A percentile compares a stretch with the other conserved stretches of the same genome.
These are phyloP conservation scores for Pseudococcus longispinus DNA, from an alignment of 2,888 invertebrate species.

Conservation along the genomic window DNA sequence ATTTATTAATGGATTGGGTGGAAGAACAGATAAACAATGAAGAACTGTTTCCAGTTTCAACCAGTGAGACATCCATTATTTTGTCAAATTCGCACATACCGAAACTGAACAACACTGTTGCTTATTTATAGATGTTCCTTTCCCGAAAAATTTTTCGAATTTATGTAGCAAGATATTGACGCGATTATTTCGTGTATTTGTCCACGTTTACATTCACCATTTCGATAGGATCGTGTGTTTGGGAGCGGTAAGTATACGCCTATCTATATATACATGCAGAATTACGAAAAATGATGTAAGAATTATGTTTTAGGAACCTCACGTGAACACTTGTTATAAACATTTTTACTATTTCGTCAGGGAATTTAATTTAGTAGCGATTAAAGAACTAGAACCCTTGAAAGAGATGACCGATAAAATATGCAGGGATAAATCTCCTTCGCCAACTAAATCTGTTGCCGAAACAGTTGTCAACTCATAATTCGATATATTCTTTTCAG, in stretches of 20 bases:
- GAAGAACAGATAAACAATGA: constrained; percentile 91
- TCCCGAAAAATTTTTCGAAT: constrained; percentile 81
- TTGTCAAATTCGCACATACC: neutral
- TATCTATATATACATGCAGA: no score
- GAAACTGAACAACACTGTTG: neutral
- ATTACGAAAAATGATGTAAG: neutral
- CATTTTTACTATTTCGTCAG: constrained; percentile 92
- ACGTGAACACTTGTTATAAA: constrained; percentile 93
- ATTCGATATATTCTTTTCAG: neutral
- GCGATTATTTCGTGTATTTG: constrained; percentile 86
- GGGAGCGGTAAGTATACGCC: constrained; percentile 76
- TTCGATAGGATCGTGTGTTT: constrained; percentile 87
- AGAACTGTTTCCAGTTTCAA: constrained; percentile 81
- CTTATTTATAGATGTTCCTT: constrained; percentile 74
- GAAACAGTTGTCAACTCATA: neutral
- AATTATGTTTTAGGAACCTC: constrained; percentile 75
- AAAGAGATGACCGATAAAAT: constrained; percentile 77
- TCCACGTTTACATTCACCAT: constrained; percentile 93
- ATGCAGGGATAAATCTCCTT: constrained; percentile 64
- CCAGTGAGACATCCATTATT: constrained; percentile 65
- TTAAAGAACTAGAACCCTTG: constrained; percentile 85
- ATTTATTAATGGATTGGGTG: constrained; percentile 88
- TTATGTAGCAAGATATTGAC: constrained; percentile 87
- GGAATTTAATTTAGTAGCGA: constrained; percentile 82
- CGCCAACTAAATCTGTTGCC: constrained; percentile 40